Conservation (phyloP, 2,888 invertebrate genomes). For the Cantharis lateralis region DNA sequence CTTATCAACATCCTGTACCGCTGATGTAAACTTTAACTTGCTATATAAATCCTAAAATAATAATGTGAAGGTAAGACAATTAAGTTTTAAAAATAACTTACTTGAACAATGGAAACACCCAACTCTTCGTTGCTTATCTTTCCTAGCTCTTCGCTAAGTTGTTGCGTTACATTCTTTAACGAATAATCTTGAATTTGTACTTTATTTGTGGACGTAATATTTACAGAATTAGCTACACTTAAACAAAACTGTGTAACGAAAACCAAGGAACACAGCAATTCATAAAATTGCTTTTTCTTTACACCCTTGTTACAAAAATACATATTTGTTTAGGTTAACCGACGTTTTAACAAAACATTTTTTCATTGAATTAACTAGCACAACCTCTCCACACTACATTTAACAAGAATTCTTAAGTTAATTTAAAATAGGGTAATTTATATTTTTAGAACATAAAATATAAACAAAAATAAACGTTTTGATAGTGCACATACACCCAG, state of each 20-base stretch:
- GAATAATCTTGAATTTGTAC: conserved; percentile 36
- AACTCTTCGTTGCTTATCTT: conserved; percentile 49
- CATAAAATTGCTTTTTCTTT: conserved; percentile 1
- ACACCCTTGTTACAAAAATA: not conserved
- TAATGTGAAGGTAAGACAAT: not conserved
- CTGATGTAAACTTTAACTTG: conserved; percentile 47
- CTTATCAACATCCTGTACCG: conserved; percentile 44
- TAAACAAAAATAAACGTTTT: not conserved
- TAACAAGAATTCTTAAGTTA: not conserved
- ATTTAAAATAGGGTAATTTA: not conserved
- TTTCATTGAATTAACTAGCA: not conserved
- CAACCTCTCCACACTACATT: not conserved
- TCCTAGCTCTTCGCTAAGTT: conserved; percentile 45
- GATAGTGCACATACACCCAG: not conserved
- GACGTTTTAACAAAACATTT: not conserved
- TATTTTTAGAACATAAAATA: not conserved
- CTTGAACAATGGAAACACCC: conserved; percentile 48
- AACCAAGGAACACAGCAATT: not conserved
- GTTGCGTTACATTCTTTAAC: conserved; percentile 37
- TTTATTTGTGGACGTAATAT: conserved; percentile 32
- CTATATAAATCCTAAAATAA: conserved; percentile 48
- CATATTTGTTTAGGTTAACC: not conserved
- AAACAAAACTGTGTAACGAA: not conserved
- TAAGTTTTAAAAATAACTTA: conserved; percentile 29
- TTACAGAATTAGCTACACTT: conserved; percentile 12